Conservation (phyloP, 2,797 vertebrate genomes). For the Syncerus caffer region DNA sequence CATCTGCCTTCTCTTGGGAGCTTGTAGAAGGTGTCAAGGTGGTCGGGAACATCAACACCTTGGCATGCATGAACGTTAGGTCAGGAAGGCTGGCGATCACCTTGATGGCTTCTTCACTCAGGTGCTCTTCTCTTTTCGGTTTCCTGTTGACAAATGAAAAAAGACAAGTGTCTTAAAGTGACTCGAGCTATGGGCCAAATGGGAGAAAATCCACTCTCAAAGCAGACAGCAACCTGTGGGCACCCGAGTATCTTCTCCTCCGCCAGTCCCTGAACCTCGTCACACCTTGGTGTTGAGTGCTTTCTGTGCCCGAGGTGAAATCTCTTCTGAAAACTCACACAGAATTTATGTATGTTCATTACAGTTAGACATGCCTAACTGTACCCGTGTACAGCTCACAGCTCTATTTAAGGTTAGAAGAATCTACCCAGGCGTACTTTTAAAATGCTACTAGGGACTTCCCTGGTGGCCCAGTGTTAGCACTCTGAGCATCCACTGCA, state of each 20-base stretch:
- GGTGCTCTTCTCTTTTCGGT: slow-evolving; percentile 86
- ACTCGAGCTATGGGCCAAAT: background rate
- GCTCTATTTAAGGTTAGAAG: background rate
- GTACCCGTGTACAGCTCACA: background rate
- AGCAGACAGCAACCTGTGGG: background rate
- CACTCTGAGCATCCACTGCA: background rate
- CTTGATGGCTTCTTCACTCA: slow-evolving; percentile 88
- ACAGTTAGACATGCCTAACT: background rate
- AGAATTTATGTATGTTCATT: background rate
- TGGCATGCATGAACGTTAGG: slow-evolving; percentile 93
- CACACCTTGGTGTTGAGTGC: background rate
- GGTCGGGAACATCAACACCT: slow-evolving; percentile 94
- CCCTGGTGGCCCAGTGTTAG: background rate
- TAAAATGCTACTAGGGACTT: background rate
- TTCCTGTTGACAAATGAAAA: slow-evolving; percentile 83
- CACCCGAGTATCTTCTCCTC: background rate
- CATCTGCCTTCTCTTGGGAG: slow-evolving; percentile 81
- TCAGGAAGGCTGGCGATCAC: slow-evolving; percentile 89
- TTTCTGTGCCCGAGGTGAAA: background rate
- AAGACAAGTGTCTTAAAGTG: slow-evolving; percentile 61
- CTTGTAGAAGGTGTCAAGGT: slow-evolving; percentile 87
- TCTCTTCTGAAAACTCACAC: background rate
- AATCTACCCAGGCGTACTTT: background rate
- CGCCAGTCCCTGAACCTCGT: background rate
- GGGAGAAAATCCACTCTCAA: background rate